Base-by-base conservation (phyloP, 2,888 invertebrate species). In the Nomada lathburiana region DNA sequence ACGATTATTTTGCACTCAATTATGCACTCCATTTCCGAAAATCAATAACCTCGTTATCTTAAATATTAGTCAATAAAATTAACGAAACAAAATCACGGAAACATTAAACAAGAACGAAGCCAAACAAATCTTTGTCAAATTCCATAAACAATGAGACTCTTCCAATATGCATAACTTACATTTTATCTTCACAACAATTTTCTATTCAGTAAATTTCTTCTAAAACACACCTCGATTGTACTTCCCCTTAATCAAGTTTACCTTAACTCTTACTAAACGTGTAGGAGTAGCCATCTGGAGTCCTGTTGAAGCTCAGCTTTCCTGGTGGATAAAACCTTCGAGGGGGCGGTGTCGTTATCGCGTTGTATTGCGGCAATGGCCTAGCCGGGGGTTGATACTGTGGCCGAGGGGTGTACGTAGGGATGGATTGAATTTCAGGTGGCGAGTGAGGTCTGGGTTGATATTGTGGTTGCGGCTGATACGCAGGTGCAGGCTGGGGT, bases 231-330 rank as follows among this genome's bases (percentile, higher is more conserved):
- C 42, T 53, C 44, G 23, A 10, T 57, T 18, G 2, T 11, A 29
- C 13, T n/a, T 44, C 57, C 18, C 57, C 11, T 23, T 23, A 20
- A 20, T 20, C 57, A 26, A 60, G 36, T 36, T 36, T 36, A 36
- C 7, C 50, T 68, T 93, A 95, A 86, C 94, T 94, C 93, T 96
- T 97, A 94, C 96, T 97, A 95, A 97, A 97, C 87, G 96, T 97
- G 94, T 97, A 98, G 91, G 97, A 97, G 95, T 96, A 98, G 91
- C 98, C 98, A 92, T 98, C 98, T 57, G 98, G 98, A 80, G 97
- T 97, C 92, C 98, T 95, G 95, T 97, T 98, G 89, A 98, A 95
- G 89, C 96, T 97, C 91, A 98, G 95, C 94, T 98, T 97, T 88
- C 98, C 98, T 47, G 98, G 97, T 71, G 97, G 97, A 93, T 96